Evolutionary conservation across 1,140 invertebrate species (phyloP).

Genomic region (Camponotus pennsylvanicus): DNA sequence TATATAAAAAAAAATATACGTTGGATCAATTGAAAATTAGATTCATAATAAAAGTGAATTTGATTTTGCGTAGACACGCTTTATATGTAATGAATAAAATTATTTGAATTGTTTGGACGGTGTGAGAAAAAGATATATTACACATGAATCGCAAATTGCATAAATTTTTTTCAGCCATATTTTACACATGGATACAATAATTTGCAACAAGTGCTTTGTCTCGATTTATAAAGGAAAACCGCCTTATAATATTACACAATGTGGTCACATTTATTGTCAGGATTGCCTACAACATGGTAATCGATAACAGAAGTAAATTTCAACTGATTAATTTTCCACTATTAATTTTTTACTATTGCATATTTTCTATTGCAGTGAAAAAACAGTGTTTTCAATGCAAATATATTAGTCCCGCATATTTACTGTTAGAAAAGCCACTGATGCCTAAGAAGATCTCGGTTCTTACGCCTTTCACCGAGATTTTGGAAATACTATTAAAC

Average conservation of each 20-base stretch:
- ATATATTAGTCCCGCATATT: not conserved
- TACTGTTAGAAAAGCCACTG: constrained; percentile 53
- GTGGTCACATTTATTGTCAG: constrained; percentile 65
- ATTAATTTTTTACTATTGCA: not conserved
- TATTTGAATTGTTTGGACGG: too few species aligned
- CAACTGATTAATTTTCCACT: too few species aligned
- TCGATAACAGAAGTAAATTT: not conserved
- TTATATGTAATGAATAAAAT: too few species aligned
- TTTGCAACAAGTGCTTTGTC: constrained; percentile 66
- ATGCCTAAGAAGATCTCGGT: constrained; percentile 26
- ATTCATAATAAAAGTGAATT: too few species aligned
- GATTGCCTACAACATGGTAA: constrained; percentile 61
- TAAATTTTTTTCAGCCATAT: constrained; percentile 38
- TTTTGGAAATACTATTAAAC: constrained; percentile 35
- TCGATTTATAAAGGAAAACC: constrained; percentile 35
- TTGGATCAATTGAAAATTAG: too few species aligned
- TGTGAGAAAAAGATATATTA: not conserved
- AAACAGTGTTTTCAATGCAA: constrained; percentile 64
- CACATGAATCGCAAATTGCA: not conserved
- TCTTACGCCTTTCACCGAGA: constrained; percentile 42
- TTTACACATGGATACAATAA: constrained; percentile 47
- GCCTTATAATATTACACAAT: constrained; percentile 64
- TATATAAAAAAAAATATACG: too few species aligned
- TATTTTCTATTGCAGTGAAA: constrained; percentile 32
- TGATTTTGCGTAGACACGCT: too few species aligned